Evolutionary conservation across 2,797 vertebrate species (phyloP).

Genomic region (Pangasius mekongensis): DNA sequence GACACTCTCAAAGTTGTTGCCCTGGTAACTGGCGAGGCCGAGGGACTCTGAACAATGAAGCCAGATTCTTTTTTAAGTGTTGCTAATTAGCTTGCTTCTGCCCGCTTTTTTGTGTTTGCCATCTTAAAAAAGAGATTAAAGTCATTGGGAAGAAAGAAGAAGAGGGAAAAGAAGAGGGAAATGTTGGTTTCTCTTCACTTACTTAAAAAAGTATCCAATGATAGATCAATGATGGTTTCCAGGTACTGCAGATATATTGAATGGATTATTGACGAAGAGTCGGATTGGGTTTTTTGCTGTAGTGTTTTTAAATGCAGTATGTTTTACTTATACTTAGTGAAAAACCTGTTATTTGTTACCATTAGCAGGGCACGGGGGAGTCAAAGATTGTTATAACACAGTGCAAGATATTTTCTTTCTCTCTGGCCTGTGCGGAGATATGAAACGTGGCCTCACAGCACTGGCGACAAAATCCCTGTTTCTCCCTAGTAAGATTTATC

Average conservation of each 20-base stretch:
- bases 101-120: slow-evolving; percentile 75
- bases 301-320: neutral
- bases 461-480: slow-evolving; percentile 37
- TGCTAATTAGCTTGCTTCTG: slow-evolving; percentile 82
- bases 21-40: slow-evolving; percentile 79
- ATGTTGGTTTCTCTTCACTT: slow-evolving; percentile 67
- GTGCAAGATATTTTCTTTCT: slow-evolving; percentile 1
- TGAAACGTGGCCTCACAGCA: slow-evolving; percentile 27
- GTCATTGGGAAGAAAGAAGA: slow-evolving; percentile 58
- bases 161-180: slow-evolving; percentile 64
- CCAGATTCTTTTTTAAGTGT: slow-evolving; percentile 79
- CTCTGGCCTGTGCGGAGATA: neutral
- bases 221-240: slow-evolving; percentile 17
- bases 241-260: neutral
- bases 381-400: neutral
- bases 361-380: neutral
- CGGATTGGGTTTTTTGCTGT: neutral
- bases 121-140: slow-evolving; percentile 82
- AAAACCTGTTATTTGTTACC: neutral
- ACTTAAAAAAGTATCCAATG: neutral
- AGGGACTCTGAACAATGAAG: slow-evolving; percentile 70
- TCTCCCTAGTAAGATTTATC: slow-evolving; percentile 53
- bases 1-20: slow-evolving; percentile 75
- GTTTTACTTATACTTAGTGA: neutral
- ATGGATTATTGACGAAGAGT: slow-evolving; percentile 48